A percentile compares a stretch with the other conserved stretches of the same genome.
Conservation (phyloP, 2,113 vertebrate species). For the Brachyhypopomus gauderio region DNA sequence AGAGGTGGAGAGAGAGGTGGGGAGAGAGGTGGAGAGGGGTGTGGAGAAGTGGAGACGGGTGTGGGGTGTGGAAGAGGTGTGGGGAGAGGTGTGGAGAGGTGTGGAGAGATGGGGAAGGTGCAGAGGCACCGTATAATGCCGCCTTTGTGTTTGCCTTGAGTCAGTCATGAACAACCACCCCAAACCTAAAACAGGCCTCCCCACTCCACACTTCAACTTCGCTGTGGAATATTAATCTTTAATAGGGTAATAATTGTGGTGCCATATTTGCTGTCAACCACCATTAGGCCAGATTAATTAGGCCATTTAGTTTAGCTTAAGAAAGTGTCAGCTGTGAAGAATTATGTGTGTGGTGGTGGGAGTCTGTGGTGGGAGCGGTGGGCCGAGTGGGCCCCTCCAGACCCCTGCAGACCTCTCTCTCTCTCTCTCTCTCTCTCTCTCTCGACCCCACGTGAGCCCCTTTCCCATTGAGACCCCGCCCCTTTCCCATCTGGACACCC, state of each 20-base stretch:
- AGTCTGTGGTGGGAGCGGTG: no score
- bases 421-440: no score
- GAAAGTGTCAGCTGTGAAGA: constrained; percentile 74
- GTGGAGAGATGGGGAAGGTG: not conserved
- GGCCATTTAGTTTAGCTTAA: constrained; percentile 80
- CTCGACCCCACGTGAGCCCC: no score
- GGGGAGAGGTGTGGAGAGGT: not conserved
- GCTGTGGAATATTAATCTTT: constrained; percentile 77
- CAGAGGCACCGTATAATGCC: constrained; percentile 12
- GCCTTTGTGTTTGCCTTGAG: constrained; percentile 41
- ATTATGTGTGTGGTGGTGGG: constrained; percentile 64
- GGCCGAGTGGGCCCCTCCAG: no score
- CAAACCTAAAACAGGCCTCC: constrained; percentile 34
- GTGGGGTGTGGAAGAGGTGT: not conserved
- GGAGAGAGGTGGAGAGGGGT: not conserved
- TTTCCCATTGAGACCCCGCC: no score
- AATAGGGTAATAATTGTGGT: constrained; percentile 80
- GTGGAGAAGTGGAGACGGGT: not conserved
- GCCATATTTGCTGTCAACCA: constrained; percentile 83
- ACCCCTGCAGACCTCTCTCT: no score
- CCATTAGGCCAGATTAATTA: constrained; percentile 82
- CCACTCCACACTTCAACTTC: constrained; percentile 69
- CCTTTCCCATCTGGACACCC: no score
- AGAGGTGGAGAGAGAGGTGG: not conserved
- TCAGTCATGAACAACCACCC: constrained; percentile 59